phyloP scores from a whole-genome alignment of 1,140 invertebrate genomes.

The Diabrotica virgifera region DNA sequence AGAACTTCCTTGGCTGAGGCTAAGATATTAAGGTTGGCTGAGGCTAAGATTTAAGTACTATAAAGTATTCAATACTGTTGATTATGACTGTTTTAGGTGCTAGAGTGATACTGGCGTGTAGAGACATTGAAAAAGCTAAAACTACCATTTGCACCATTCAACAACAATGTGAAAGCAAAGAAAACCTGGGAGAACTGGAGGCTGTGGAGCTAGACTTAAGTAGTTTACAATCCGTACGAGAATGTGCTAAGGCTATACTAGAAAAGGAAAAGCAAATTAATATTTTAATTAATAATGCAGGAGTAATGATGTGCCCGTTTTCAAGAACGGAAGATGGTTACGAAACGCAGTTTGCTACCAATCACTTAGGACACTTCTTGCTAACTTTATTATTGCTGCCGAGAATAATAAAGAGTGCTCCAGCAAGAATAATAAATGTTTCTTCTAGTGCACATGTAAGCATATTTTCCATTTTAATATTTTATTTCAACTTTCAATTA shows the following conservation, averaged over 20 bases:
- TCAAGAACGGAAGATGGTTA: constrained; percentile 70
- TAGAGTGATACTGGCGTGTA: constrained; percentile 50
- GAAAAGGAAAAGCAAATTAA: constrained; percentile 62
- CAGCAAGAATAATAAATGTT: constrained; percentile 61
- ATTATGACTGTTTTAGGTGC: constrained; percentile 42
- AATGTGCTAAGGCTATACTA: constrained; percentile 64
- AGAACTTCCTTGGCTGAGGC: too few species aligned
- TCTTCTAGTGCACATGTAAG: constrained; percentile 58
- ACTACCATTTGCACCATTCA: constrained; percentile 49
- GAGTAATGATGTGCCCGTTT: constrained; percentile 69
- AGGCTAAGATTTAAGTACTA: too few species aligned
- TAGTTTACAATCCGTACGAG: constrained; percentile 67
- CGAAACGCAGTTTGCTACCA: constrained; percentile 75
- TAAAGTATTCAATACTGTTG: too few species aligned
- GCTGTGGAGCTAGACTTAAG: constrained; percentile 66
- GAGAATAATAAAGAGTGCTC: constrained; percentile 51
- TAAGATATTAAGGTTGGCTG: too few species aligned
- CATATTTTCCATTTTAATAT: constrained; percentile 35
- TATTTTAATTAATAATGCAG: constrained; percentile 80
- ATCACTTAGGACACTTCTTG: constrained; percentile 82
- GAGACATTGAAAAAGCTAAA: constrained; percentile 45
- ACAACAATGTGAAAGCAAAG: constrained; percentile 46
- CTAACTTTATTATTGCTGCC: constrained; percentile 75
- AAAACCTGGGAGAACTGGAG: constrained; percentile 56
- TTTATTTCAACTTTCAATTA: too few species aligned